Evolutionary conservation across 2,113 vertebrate species (phyloP), one percentile per base, ranked within the genome.

Genomic region (Mesitornis unicolor): DNA sequence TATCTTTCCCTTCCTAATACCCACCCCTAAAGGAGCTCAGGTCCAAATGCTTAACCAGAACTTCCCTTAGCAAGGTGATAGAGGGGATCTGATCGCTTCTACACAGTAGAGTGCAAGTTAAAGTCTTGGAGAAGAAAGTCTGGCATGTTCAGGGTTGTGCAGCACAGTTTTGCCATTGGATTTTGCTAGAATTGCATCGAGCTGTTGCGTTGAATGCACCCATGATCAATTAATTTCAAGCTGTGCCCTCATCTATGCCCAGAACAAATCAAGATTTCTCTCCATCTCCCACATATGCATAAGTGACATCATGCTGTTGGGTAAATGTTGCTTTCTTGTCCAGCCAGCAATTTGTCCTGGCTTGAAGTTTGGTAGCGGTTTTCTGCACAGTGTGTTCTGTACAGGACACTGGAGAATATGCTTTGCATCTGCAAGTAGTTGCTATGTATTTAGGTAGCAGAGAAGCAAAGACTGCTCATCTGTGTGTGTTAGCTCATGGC

Each of bases 211-310:
- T 94, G 75, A 96, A 86, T 75, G 65, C 29, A 87, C 33, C 50
- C 54, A 45, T 2, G 0, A 91, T 92, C 88, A 78, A 89, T 92
- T 91, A 83, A 84, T 90, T 91, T 89, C 81, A 87, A 69, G 70
- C 67, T 51, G 48, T 70, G 53, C 42, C 85, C 93, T 94, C 51
- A 73, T 84, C 81, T 89, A 70, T 76, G 76, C 63, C 53, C 82
- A 89, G 74, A 94, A 89, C 80, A 92, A 96, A 92, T 91, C 74
- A 67, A 85, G 74, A 45, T 77, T 92, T 84, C 85, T 84, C 53
- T 84, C 42, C 65, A 78, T 56, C 61, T 84, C 74, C 87, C 35
- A 10, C 16, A 31, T 77, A 82, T 50, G 67, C 16, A 5, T 17
- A 22, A 81, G 36, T 92, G 89, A 96, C 79, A 85, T 95, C 83